A percentile compares a stretch with the other conserved stretches of the same genome.
These are phyloP conservation scores for Drosophila pallidifrons DNA, from an alignment of 1,140 invertebrate genomes.

Conservation along the genomic window DNA sequence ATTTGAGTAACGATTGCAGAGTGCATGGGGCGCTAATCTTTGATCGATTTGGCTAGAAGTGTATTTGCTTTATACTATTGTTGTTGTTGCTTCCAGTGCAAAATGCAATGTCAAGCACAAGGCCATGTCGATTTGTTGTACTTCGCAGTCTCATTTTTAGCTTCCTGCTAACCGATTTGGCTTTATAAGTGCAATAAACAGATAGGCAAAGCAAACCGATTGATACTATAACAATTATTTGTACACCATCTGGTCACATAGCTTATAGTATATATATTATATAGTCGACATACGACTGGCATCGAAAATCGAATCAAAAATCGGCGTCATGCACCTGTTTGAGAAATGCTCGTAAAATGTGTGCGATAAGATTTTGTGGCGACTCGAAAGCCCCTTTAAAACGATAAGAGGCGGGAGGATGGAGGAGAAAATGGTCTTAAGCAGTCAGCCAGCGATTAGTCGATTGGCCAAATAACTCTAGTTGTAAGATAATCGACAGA, in stretches of 20 bases:
- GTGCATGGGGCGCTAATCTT: constrained; percentile 14
- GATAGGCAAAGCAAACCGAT: constrained; percentile 14
- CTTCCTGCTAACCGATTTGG: constrained; percentile 3
- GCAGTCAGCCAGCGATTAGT: constrained; percentile 22
- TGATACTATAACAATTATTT: neutral
- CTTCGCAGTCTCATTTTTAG: neutral
- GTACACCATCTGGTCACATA: constrained; percentile 24
- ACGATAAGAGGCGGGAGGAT: neutral
- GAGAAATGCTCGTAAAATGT: constrained; percentile 19
- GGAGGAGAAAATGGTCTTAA: neutral
- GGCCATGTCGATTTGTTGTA: constrained; percentile 30
- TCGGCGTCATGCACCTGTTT: constrained; percentile 27
- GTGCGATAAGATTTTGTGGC: constrained; percentile 28
- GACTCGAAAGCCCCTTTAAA: neutral
- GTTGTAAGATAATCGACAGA: constrained; percentile 20
- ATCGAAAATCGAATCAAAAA: neutral
- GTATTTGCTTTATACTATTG: too few relatives aligned
- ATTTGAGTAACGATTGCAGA: constrained; percentile 10
- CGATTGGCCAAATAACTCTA: constrained; percentile 15
- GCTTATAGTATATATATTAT: neutral
- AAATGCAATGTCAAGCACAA: constrained; percentile 58
- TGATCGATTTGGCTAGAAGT: neutral
- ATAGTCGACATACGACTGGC: neutral
- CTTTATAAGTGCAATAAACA: constrained; percentile 23
- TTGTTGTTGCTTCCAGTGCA: neutral